Base-by-base conservation (phyloP, 30 jellyfish, hydroid and myxozoan species). In the Sanderia malayensis region DNA sequence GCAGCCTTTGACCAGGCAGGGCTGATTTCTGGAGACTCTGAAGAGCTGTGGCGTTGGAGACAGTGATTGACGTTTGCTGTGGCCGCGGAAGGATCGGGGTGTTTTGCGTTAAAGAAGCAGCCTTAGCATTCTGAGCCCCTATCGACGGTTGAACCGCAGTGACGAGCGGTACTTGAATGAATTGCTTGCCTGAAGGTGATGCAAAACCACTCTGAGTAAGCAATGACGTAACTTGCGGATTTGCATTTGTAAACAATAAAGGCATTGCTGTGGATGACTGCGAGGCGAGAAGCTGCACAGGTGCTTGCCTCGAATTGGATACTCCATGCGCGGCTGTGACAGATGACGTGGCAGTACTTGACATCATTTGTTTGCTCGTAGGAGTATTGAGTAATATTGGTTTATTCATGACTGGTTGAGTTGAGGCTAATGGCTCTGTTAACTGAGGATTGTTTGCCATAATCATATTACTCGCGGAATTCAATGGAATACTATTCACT, bases 41-140 rank as follows among this genome's bases (percentile, higher is more conserved):
- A n/a, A n/a, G n/a, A 18, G 29, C 46, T 44, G 47, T 52, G 11
- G 72, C 32, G 21, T 21, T 27, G 20, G 18, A 67, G n/a, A 45
- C 29, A 31, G 44, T 18, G 58, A 46, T 47, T 20, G 62, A n/a
- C 8, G 86, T 31, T 2, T 31, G 31, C 73, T 62, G 58, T 7
- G 88, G 88, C 33, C 88, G 68, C 2, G 88, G 88, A 17, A 76
- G 73, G 15, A 76, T 76, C 44, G 88, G 88, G 11, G 88, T 76
- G 31, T 76, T 76, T 31, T 76, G 33, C 4, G 81, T 76, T 55
- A 46, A 28, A 21, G 79, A 41, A 10, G 33, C 88, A 1, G 71
- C 27, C 67, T 62, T 76, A 17, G 67, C 66, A 25, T 41, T 28
- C 0, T 62, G 21, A 6, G 65, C n/a, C 1, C 57, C 60, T 4